These are phyloP conservation scores for Drosophila stalkeri DNA, from an alignment of 2,888 invertebrate species.

Conservation along the genomic window DNA sequence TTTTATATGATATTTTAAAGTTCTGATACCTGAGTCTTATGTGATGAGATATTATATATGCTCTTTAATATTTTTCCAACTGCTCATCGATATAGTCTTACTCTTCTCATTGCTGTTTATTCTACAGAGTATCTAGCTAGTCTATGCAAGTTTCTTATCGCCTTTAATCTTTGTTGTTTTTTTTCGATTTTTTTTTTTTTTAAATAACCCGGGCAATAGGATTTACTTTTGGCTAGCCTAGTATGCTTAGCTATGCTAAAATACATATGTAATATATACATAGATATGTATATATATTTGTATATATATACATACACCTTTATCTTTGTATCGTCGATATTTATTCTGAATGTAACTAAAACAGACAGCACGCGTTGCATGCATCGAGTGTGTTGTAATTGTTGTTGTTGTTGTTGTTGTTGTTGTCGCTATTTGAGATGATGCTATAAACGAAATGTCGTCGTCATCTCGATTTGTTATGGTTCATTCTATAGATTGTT, in stretches of 20 bases:
- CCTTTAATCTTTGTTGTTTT: slow-evolving; percentile 11
- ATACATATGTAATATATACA: background rate
- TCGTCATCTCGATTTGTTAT: slow-evolving; percentile 56
- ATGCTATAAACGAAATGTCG: slow-evolving; percentile 78
- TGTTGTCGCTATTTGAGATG: slow-evolving; percentile 42
- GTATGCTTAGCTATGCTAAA: slow-evolving; percentile 37
- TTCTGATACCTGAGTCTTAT: no score
- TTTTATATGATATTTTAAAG: no score
- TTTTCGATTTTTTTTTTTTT: slow-evolving; percentile 20
- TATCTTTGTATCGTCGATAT: slow-evolving; percentile 35
- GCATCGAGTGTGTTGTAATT: slow-evolving; percentile 18
- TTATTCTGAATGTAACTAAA: slow-evolving; percentile 43
- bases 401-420: slow-evolving; percentile 26
- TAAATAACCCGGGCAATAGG: slow-evolving; percentile 55
- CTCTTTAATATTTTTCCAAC: no score
- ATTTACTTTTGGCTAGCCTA: slow-evolving; percentile 54
- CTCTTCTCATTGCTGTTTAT: background rate
- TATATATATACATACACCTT: slow-evolving; percentile 18
- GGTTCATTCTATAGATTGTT: slow-evolving; percentile 16
- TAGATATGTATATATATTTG: slow-evolving; percentile 6
- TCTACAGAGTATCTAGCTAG: slow-evolving; percentile 1
- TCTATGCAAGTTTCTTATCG: background rate
- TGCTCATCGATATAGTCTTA: no score
- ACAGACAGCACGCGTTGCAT: slow-evolving; percentile 62
- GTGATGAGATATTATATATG: no score